Base-by-base conservation (phyloP, 1,140 invertebrate species). In the Neotoxoptera formosana region DNA sequence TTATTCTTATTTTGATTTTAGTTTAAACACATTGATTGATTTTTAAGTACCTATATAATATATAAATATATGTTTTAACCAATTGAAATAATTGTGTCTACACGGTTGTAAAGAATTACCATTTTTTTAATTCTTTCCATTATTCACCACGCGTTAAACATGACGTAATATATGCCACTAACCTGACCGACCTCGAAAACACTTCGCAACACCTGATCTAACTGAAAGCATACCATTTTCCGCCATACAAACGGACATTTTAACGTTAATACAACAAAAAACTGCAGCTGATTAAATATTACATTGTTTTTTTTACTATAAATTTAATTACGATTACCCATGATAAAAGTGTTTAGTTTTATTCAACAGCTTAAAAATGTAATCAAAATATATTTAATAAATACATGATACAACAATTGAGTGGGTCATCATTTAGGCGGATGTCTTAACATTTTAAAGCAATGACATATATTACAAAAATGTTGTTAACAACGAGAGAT, bases 201-300 rank as follows among this genome's bases (percentile, higher is more conserved):
- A 36, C 81, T 93, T 93, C 25, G 48, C 81, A 93, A 93, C 91
- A 93, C 91, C 91, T 93, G 91, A 93, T 93, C 81, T 86, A 93
- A 93, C 81, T 23, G 34, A 92, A 83, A 83, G 8, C 90, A 92
- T 48, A 93, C 48, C 14, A 53, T 93, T 93, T 93, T 93, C 34
- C 34, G 25, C 36, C 34, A 41, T 45, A 84, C 34, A 51, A 84
- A 36, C 14, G 47, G 34, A 84, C 48, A n/a, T 84, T 92, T 90
- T 90, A 60, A 90, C 89, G 25, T 90, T 45, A 60, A 67, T 17
- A 60, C 25, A 25, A 90, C 23, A 90, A 90, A 34, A 53, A 90
- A 89, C 45, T 41, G 8, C 89, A 60, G 4, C 89, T 90, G 89
- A 90, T 90, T 67, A 90, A 90, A 90, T 90, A 90, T 47, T 67